phyloP scores from a whole-genome alignment of 2,888 invertebrate species.

The Polyommatus iphigenia region DNA sequence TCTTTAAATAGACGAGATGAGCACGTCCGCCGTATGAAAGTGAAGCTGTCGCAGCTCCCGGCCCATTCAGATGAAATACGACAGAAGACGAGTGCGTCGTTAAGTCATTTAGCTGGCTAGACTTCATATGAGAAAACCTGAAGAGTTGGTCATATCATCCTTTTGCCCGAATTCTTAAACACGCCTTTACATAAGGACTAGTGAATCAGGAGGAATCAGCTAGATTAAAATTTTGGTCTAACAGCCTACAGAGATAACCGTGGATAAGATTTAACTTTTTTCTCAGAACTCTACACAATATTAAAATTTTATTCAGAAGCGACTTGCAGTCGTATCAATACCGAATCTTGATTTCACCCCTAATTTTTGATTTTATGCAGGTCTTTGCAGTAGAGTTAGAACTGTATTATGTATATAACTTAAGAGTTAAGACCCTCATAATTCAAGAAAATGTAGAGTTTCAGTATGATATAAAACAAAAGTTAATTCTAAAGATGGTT shows the following conservation, averaged over 20 bases:
- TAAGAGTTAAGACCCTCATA: too few species aligned
- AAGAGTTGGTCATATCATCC: background rate
- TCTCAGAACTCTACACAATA: too few species aligned
- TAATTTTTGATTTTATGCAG: too few species aligned
- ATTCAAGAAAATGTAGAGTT: background rate
- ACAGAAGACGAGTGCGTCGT: background rate
- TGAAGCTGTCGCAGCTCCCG: background rate
- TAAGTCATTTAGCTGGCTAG: background rate
- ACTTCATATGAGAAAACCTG: background rate
- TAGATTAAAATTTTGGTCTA: too few species aligned
- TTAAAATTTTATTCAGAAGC: background rate
- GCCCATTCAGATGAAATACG: background rate
- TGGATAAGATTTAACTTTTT: background rate
- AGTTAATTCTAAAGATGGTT: too few species aligned
- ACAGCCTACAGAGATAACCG: background rate
- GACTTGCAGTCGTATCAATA: background rate
- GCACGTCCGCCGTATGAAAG: conserved; percentile 7
- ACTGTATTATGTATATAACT: too few species aligned
- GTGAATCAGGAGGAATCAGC: too few species aligned
- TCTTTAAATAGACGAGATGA: conserved; percentile 15
- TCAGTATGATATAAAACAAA: too few species aligned
- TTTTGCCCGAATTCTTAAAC: background rate
- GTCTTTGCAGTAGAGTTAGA: background rate
- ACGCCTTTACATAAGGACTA: background rate
- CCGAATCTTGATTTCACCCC: background rate